Base-by-base conservation (phyloP, 2,113 vertebrate genomes). In the Dromaius novaehollandiae region DNA sequence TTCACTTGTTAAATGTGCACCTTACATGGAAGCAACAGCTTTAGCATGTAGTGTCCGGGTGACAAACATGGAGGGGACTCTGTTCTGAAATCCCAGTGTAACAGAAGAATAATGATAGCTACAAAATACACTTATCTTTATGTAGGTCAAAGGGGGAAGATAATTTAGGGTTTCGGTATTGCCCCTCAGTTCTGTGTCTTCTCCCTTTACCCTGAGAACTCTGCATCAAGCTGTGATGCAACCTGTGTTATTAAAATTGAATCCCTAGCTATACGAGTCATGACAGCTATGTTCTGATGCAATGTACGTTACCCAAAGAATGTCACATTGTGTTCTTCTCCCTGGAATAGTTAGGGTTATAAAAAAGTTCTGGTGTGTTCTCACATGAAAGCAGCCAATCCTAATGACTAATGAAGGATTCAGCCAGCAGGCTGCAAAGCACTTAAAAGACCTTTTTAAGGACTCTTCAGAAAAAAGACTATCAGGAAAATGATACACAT, bases 321-420 rank as follows among this genome's bases (percentile, higher is more conserved):
- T 93, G 93, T 86, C 95, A 70, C 80, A 44, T 76, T 64, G 55
- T 44, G 91, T 96, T 84, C 64, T 83, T 28, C 58, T 94, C 69
- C 78, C 50, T 26, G 42, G 64, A 90, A 70, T 11, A 44, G 50
- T 91, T 56, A 11, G 51, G 50, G 20, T 68, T 60, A 24, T 63
- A 88, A 92, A 95, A 61, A 88, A 95, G 7, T 77, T 93, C 60
- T 79, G 92, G 94, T 84, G 32, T 63, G 32, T 90, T 95, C 93
- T 89, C 89, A 73, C 64, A 93, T 40, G 77, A 83, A 90, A 89
- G 36, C 86, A 89, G 32, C 51, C 74, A 90, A 4, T 66, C 64
- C 68, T 95, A 60, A 95, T 71, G 71, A 64, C 65, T 93, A 86
- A 78, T 91, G 88, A 93, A 95, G 51, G 90, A 63, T 77, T 80